Evolutionary conservation across 2,888 invertebrate genomes (phyloP).

Genomic region (Bombyx huttoni): DNA sequence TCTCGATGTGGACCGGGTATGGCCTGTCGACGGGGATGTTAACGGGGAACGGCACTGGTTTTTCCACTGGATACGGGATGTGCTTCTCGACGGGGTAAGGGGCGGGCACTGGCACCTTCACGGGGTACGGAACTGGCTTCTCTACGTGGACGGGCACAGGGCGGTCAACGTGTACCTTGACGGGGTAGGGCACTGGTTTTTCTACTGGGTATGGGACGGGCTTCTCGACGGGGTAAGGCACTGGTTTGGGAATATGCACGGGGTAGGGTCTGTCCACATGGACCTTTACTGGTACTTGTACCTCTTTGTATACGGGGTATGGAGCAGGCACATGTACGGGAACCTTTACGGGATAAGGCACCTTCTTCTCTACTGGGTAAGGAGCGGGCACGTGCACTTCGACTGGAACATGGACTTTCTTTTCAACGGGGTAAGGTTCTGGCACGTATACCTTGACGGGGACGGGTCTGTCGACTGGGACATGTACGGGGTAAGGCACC

Average conservation of each 20-base stretch:
- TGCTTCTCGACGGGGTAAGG: conserved; percentile 75
- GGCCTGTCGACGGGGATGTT: conserved; percentile 75
- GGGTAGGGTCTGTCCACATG: conserved; percentile 77
- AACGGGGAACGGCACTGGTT: conserved; percentile 76
- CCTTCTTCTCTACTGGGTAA: conserved; percentile 77
- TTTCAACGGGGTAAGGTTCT: conserved; percentile 73
- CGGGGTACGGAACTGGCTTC: conserved; percentile 63
- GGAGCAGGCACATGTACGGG: conserved; percentile 74
- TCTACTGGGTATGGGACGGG: conserved; percentile 75
- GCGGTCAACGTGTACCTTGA: conserved; percentile 74
- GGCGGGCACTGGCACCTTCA: conserved; percentile 78
- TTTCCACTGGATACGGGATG: conserved; percentile 78
- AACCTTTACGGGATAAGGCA: conserved; percentile 77
- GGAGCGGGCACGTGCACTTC: conserved; percentile 79
- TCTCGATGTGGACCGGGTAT: conserved; percentile 77
- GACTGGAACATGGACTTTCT: conserved; percentile 76
- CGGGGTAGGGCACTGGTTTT: conserved; percentile 74
- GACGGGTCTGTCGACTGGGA: conserved; percentile 63
- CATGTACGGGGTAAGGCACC: conserved; percentile 69
- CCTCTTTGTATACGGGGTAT: conserved; percentile 74
- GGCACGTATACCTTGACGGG: conserved; percentile 71
- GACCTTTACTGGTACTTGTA: conserved; percentile 75
- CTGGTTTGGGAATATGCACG: conserved; percentile 74
- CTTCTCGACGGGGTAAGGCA: conserved; percentile 73
- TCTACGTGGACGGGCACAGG: conserved; percentile 64